Base-by-base conservation (phyloP, 2,888 invertebrate species). In the Spatulosminthurus flaviceps region DNA sequence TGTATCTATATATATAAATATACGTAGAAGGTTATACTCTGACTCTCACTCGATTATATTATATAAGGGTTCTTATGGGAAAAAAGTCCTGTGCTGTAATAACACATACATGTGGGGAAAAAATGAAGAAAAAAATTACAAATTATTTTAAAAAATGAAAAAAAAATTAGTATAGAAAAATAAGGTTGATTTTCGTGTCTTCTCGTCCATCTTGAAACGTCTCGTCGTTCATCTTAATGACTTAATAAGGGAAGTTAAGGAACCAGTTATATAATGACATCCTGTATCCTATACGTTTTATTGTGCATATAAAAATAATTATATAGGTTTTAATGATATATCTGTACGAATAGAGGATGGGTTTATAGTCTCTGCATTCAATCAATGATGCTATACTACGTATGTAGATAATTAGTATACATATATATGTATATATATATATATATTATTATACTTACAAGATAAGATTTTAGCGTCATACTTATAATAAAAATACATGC, bases 201-300 rank as follows among this genome's bases (percentile, higher is more conserved):
- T 51, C 51, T 51, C 51, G 51, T 51, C 51, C 51, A 51, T 19
- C 51, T 51, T 51, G 51, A 51, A 51, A 51, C 51, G 51, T 51
- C 51, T 51, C 51, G 51, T 51, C 51, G 51, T 51, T 51, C 51
- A 51, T 51, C 51, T 51, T 51, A 51, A 13, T 51, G 51, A 51
- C 51, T 51, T 51, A 51, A 51, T 51, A 19, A 51, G 13, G 7
- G 16, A 51, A 51, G 16, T 51, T 51, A 51, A 51, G 51, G 51
- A 51, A 51, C 9, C 51, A 51, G 51, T 51, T 51, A 51, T n/a
- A 51, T 51, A n/a, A n/a, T 51, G 51, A 51, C 51, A 51, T 51
- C 51, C 16, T 51, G n/a, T 19, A 51, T 51, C 19, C 51, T 51
- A 51, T 34, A 16, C 16, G n/a, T 51, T 11, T 51, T 5, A 51